Percentiles rank a stretch among this genome's conserved stretches.
Conservation (phyloP, 2,888 invertebrate genomes). For the Zelleria hepariella region DNA sequence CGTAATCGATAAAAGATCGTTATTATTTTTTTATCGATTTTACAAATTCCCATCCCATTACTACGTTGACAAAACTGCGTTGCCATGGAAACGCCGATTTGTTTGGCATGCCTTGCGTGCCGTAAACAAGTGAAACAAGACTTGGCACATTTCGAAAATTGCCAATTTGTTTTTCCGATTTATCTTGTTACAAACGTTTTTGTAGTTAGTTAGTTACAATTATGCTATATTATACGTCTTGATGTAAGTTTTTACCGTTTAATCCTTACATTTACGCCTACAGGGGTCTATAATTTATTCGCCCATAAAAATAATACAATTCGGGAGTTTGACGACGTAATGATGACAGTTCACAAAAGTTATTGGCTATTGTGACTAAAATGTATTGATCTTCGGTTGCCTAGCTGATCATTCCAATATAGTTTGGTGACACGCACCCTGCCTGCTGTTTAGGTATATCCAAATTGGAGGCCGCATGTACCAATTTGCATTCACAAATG, state of each 20-base stretch:
- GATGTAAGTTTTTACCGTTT: background rate
- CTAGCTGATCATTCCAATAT: constrained; percentile 41
- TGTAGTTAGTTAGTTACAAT: background rate
- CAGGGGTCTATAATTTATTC: background rate
- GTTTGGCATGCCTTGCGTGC: constrained; percentile 44
- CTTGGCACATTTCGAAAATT: constrained; percentile 34
- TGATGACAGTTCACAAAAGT: constrained; percentile 2
- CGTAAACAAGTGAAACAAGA: constrained; percentile 65
- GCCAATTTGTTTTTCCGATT: constrained; percentile 27
- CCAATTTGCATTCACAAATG: constrained; percentile 9
- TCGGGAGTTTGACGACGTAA: background rate
- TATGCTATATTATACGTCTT: background rate
- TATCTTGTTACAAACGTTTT: constrained; percentile 14
- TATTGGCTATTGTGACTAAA: background rate
- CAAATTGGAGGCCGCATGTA: constrained; percentile 37
- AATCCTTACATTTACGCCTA: background rate
- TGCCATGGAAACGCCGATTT: constrained; percentile 42
- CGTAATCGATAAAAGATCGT: background rate
- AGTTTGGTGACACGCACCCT: constrained; percentile 34
- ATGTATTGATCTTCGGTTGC: constrained; percentile 36
- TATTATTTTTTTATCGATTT: background rate
- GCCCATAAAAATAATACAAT: background rate
- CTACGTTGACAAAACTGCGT: constrained; percentile 43
- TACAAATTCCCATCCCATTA: background rate
- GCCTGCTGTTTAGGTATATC: constrained; percentile 38